phyloP scores from a whole-genome alignment of 2,888 invertebrate genomes.

The Anthophora plumipes region DNA sequence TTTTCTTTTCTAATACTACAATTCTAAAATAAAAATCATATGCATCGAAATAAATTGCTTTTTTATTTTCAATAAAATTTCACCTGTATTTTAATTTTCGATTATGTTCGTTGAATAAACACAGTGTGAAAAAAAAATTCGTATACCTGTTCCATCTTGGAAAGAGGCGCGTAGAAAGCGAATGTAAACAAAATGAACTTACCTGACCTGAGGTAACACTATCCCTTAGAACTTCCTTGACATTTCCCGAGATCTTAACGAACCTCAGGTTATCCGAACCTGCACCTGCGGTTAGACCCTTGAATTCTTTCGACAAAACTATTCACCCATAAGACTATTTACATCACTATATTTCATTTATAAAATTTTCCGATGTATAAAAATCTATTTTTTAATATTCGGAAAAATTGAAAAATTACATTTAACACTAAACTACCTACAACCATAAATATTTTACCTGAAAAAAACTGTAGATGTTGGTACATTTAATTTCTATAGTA shows the following conservation, averaged over 20 bases:
- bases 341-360: no score
- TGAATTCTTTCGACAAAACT: not conserved
- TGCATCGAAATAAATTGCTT: not conserved
- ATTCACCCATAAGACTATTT: no score
- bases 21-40: not conserved
- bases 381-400: no score
- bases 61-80: not conserved
- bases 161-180: not conserved
- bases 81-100: not conserved
- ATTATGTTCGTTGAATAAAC: not conserved
- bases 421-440: no score
- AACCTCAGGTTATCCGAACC: conserved; percentile 1
- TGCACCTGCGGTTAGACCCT: conserved; percentile 15
- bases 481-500: no score
- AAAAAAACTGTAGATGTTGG: no score
- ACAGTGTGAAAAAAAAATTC: not conserved
- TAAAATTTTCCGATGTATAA: not conserved
- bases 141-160: conserved; percentile 14
- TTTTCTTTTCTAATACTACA: not conserved
- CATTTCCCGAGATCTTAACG: conserved; percentile 11
- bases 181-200: conserved; percentile 39
- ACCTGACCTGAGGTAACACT: conserved; percentile 37
- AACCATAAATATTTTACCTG: no score
- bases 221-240: conserved; percentile 21
- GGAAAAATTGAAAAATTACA: no score